Percentiles rank a stretch among this genome's conserved stretches.
These are phyloP conservation scores for Drosophila demipolita DNA, from an alignment of 2,888 invertebrate genomes.

Conservation along the genomic window DNA sequence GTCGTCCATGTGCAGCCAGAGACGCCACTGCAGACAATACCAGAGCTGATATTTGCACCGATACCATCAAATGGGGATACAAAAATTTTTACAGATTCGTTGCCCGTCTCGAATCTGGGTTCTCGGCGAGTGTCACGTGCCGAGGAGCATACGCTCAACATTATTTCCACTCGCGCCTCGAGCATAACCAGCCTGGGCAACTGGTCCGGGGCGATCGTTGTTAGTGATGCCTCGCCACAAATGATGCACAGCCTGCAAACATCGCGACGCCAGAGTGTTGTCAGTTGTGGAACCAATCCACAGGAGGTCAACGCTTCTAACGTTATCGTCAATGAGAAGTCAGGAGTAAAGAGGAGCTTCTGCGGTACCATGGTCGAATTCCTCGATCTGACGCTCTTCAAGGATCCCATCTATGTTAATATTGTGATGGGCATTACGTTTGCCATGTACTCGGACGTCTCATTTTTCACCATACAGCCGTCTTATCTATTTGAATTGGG, in stretches of 20 bases:
- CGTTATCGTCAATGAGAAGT: not conserved
- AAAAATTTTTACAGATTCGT: conserved; percentile 7
- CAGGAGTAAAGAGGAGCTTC: conserved; percentile 15
- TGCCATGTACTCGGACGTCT: conserved; percentile 89
- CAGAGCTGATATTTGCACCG: conserved; percentile 33
- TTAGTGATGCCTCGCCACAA: conserved; percentile 81
- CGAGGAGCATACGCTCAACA: conserved; percentile 58
- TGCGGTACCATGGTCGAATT: conserved; percentile 87
- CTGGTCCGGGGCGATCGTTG: conserved; percentile 83
- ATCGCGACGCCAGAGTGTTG: conserved; percentile 63
- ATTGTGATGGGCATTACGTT: conserved; percentile 90
- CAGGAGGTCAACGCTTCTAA: not conserved
- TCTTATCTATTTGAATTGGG: conserved; percentile 85
- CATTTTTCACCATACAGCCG: conserved; percentile 90
- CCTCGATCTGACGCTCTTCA: conserved; percentile 88
- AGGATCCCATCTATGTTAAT: conserved; percentile 88
- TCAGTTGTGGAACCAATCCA: conserved; percentile 5
- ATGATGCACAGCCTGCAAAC: conserved; percentile 70
- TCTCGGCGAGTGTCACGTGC: conserved; percentile 53
- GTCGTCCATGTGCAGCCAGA: conserved; percentile 64
- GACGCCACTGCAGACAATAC: conserved; percentile 49
- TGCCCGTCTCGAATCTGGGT: conserved; percentile 26
- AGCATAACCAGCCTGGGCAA: conserved; percentile 84
- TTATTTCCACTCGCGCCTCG: conserved; percentile 74
- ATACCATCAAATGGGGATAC: not conserved